phyloP scores from a whole-genome alignment of 2,888 invertebrate species.

The Sesia apiformis region DNA sequence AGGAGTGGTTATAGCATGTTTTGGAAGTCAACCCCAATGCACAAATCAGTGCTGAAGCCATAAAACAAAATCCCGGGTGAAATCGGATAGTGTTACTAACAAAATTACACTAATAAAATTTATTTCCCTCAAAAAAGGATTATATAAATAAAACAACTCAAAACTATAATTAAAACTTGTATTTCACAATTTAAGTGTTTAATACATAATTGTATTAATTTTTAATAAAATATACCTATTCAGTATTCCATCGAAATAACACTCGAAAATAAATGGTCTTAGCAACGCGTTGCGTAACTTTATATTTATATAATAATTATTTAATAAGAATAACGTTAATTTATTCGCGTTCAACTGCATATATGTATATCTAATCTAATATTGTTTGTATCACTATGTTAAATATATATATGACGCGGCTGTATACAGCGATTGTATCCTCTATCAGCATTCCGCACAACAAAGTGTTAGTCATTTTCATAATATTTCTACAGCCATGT shows the following conservation, averaged over 20 bases:
- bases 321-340: slow-evolving; percentile 26
- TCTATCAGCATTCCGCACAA: too few species aligned
- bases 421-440: slow-evolving; percentile 24
- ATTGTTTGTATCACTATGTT: slow-evolving; percentile 5
- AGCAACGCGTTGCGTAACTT: slow-evolving; percentile 54
- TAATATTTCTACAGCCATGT: too few species aligned
- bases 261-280: slow-evolving; percentile 68
- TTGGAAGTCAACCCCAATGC: too few species aligned
- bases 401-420: slow-evolving; percentile 12
- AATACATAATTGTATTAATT: slow-evolving; percentile 59
- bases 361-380: not conserved
- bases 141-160: slow-evolving; percentile 37
- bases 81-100: too few species aligned
- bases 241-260: slow-evolving; percentile 56
- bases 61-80: too few species aligned
- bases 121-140: not conserved
- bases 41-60: too few species aligned
- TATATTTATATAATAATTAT: slow-evolving; percentile 16
- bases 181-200: slow-evolving; percentile 60
- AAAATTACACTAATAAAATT: too few species aligned
- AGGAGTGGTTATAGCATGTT: too few species aligned
- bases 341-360: slow-evolving; percentile 12
- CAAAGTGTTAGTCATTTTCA: too few species aligned
- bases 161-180: slow-evolving; percentile 70
- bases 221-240: slow-evolving; percentile 70